Percentiles rank a stretch among this genome's conserved stretches.
Evolutionary conservation across 2,797 vertebrate species (phyloP).

Genomic region (Mormyrops boulengeri): DNA sequence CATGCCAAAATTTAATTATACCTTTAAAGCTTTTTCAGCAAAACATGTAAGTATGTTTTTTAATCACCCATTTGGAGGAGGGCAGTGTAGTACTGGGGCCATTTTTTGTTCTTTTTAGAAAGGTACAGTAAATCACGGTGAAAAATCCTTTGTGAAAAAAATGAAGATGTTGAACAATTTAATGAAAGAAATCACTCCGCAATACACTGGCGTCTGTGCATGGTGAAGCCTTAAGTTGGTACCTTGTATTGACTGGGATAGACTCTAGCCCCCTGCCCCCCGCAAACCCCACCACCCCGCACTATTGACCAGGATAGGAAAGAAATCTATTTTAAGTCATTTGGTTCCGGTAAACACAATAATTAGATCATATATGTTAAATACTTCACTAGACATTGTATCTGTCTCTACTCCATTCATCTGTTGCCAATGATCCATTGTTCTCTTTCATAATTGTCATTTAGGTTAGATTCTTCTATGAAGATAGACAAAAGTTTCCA

Average conservation of each 20-base stretch:
- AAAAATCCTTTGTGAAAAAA: neutral
- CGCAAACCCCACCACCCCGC: neutral
- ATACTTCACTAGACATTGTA: neutral
- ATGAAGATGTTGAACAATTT: neutral
- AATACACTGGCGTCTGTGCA: neutral
- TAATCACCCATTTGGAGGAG: neutral
- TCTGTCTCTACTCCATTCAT: neutral
- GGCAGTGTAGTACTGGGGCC: neutral
- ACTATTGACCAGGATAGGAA: neutral
- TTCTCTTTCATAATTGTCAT: neutral
- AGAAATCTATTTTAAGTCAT: neutral
- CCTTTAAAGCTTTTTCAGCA: neutral
- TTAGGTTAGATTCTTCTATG: neutral
- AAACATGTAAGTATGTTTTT: neutral
- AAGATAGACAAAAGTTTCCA: neutral
- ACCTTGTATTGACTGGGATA: neutral
- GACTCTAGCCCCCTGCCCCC: neutral
- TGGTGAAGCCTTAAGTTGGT: neutral
- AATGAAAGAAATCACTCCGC: neutral
- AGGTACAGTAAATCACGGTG: neutral
- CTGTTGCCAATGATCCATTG: neutral
- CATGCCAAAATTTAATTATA: neutral
- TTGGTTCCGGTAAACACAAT: neutral
- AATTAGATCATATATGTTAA: neutral
- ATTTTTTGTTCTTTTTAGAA: neutral